Conservation (phyloP, 2,113 vertebrate species). For the Formicarius rufipectus region DNA sequence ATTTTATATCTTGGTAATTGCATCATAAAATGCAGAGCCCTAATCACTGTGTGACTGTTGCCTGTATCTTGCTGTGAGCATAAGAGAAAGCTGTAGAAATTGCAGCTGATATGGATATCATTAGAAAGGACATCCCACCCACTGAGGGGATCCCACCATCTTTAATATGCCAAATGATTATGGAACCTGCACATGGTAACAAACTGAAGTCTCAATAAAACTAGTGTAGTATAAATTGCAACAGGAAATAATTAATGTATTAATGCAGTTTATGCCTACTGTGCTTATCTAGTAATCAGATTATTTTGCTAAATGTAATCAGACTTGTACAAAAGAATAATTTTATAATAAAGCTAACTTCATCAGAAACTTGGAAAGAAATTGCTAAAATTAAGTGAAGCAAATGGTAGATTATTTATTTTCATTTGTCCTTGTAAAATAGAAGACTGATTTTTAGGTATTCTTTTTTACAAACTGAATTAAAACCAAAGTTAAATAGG, state of each 20-base stretch:
- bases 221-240: neutral
- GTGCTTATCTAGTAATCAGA: slow-evolving; percentile 11
- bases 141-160: neutral
- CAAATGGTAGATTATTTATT: neutral
- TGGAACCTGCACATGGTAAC: neutral
- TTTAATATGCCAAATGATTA: neutral
- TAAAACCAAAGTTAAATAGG: neutral
- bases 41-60: neutral
- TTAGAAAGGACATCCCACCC: neutral
- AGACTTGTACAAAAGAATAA: neutral
- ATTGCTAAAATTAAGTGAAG: neutral
- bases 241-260: slow-evolving; percentile 13
- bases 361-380: neutral
- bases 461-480: neutral
- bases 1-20: neutral
- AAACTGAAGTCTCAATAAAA: neutral
- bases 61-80: neutral
- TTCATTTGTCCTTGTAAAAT: neutral
- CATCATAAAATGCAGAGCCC: neutral
- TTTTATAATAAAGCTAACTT: neutral
- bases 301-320: slow-evolving; percentile 31
- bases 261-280: slow-evolving; percentile 39
- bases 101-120: neutral
- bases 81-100: neutral
- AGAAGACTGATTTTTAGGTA: neutral